Evolutionary conservation across 2,888 invertebrate species (phyloP).

Genomic region (Electrophaes corylata): DNA sequence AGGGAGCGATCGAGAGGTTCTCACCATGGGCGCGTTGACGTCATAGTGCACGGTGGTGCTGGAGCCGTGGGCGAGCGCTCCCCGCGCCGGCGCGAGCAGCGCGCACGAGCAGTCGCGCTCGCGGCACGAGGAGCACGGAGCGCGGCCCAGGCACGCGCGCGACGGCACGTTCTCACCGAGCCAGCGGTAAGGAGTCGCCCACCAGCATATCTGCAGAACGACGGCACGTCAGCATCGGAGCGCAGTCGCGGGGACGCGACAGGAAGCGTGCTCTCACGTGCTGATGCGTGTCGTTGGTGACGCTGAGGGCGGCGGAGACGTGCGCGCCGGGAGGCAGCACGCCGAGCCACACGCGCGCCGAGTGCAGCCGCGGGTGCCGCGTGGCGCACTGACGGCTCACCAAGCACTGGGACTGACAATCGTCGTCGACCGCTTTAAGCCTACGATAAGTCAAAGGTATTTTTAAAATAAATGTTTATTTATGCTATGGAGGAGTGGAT

Average conservation of each 20-base stretch:
- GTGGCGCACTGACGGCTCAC: slow-evolving; percentile 45
- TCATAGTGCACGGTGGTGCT: slow-evolving; percentile 42
- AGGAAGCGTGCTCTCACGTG: slow-evolving; percentile 39
- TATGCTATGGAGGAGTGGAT: no score
- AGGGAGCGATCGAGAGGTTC: neutral
- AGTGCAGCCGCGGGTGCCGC: slow-evolving; percentile 51
- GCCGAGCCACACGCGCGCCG: slow-evolving; percentile 55
- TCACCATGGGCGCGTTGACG: slow-evolving; percentile 56
- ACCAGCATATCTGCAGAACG: slow-evolving; percentile 55
- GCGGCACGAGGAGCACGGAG: slow-evolving; percentile 49
- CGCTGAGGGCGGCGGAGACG: slow-evolving; percentile 40
- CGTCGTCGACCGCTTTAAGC: slow-evolving; percentile 44
- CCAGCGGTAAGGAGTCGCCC: slow-evolving; percentile 53
- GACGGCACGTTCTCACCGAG: slow-evolving; percentile 49
- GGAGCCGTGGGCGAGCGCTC: slow-evolving; percentile 42
- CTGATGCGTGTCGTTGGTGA: slow-evolving; percentile 62
- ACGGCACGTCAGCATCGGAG: no score
- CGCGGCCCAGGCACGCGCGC: slow-evolving; percentile 39
- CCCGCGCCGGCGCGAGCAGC: slow-evolving; percentile 51
- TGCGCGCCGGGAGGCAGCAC: slow-evolving; percentile 52
- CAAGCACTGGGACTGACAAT: slow-evolving; percentile 49
- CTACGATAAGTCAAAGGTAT: slow-evolving; percentile 40
- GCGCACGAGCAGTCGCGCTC: slow-evolving; percentile 57
- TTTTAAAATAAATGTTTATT: no score
- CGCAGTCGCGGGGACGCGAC: neutral